Percentiles rank a stretch among this genome's conserved stretches.
Conservation (phyloP, 37 sponge, comb jelly and placozoan species). For the Cladorhizidae sp. region DNA sequence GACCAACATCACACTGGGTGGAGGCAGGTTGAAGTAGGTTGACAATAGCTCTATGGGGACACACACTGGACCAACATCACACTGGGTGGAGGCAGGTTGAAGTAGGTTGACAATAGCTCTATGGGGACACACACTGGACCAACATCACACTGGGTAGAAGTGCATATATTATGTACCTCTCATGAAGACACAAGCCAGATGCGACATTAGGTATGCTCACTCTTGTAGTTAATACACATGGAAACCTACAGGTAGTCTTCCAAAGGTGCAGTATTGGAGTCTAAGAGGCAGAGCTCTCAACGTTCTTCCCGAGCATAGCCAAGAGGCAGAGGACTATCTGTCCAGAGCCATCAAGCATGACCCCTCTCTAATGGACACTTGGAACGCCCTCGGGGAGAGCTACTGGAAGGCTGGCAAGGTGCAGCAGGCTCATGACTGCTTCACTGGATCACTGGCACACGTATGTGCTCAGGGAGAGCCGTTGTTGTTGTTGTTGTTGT, state of each 20-base stretch:
- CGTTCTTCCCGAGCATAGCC: conserved; percentile 50
- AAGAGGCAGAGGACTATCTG: conserved; percentile 62
- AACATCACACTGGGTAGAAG: too few species aligned
- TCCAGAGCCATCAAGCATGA: conserved; percentile 74
- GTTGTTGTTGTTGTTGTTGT: too few species aligned
- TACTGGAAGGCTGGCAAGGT: conserved; percentile 86
- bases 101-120: too few species aligned
- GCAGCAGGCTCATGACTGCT: conserved; percentile 78
- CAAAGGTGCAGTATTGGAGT: conserved; percentile 35
- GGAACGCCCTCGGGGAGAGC: conserved; percentile 82
- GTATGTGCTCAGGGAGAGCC: conserved; percentile 38
- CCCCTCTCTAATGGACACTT: conserved; percentile 64
- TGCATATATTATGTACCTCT: too few species aligned
- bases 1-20: too few species aligned
- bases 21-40: too few species aligned
- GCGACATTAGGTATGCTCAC: background rate
- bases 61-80: too few species aligned
- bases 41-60: too few species aligned
- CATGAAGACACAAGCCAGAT: too few species aligned
- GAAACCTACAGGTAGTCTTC: conserved; percentile 16
- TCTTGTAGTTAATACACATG: background rate
- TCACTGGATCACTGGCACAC: conserved; percentile 62
- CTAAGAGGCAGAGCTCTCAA: conserved; percentile 68
- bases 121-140: too few species aligned
- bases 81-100: too few species aligned